phyloP scores from a whole-genome alignment of 2,113 vertebrate species.

The Asarcornis scutulata region DNA sequence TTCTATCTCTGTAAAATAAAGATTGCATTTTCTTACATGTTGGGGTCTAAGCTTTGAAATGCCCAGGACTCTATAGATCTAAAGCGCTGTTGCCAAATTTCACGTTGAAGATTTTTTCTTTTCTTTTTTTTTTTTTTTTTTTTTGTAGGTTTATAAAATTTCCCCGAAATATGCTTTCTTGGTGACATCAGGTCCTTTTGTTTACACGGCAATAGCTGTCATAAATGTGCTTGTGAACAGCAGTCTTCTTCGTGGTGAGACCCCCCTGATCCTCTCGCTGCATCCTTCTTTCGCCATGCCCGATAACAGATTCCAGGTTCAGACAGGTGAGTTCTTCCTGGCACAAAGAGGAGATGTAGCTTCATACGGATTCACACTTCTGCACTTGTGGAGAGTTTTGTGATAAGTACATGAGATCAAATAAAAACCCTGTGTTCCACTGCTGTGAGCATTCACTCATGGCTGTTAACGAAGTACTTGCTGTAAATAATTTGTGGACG shows the following conservation, averaged over 20 bases:
- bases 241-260: slow-evolving; percentile 72
- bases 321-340: slow-evolving; percentile 84
- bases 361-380: background rate
- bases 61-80: background rate
- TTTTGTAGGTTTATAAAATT: slow-evolving; percentile 84
- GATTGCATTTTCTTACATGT: background rate
- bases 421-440: background rate
- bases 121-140: background rate
- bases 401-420: background rate
- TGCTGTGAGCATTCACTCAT: background rate
- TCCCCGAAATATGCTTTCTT: slow-evolving; percentile 89
- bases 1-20: background rate
- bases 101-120: background rate
- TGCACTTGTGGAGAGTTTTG: background rate
- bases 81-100: background rate
- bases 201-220: slow-evolving; percentile 93
- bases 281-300: slow-evolving; percentile 82
- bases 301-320: slow-evolving; percentile 87
- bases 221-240: slow-evolving; percentile 83
- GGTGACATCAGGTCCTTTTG: slow-evolving; percentile 88
- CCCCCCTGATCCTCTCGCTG: slow-evolving; percentile 83
- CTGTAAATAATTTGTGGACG: background rate
- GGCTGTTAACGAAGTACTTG: background rate
- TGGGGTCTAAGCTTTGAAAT: background rate
- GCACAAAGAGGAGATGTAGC: background rate